Base-by-base conservation (phyloP, 2,113 vertebrate genomes). In the Datnioides undecimradiatus region DNA sequence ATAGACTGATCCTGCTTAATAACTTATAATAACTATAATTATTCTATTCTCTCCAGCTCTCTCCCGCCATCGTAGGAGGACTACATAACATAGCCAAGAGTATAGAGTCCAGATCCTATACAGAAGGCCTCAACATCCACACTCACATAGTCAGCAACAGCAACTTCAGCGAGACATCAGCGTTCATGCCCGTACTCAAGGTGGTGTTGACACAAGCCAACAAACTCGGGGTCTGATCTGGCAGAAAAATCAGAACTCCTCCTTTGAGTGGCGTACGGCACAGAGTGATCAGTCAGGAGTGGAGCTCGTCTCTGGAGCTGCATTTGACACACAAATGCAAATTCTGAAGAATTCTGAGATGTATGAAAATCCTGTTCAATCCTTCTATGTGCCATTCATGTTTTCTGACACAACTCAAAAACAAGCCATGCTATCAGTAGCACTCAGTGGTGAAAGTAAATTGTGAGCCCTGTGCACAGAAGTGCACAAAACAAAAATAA, bases 171-270 rank as follows among this genome's bases (percentile, higher is more conserved):
- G 98, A 99, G 93, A 99, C 96, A 6, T 99, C 98, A 0, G 97
- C 97, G n/a, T 99, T 99, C 91, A 99, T 99, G 98, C 98, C 98
- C 0, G 96, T 99, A 3, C 96, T 99, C 46, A 99, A 99, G 88
- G 98, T 99, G 49, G 96, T 99, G 73, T 95, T 99, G 84, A 99
- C 97, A 14, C 98, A 99, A 85, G 98, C 98, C 91, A 98, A 97
- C 62, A 99, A 97, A 81, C 93, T 99, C 17, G 96, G 97, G 0
- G 97, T 99, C 78, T 96, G 91, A 95, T 27, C 3, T 10, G 41
- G 16, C n/a, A 3, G 17, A 27, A 43, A 31, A 27, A 33, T 49
- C 49, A 23, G 2, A 19, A 25, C 40, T 65, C 67, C 41, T 58
- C 74, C 40, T 29, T 27, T 5, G 55, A 52, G 23, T 1, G 33